phyloP scores from a whole-genome alignment of 1,140 invertebrate genomes.

The Hydropsyche tenuis region DNA sequence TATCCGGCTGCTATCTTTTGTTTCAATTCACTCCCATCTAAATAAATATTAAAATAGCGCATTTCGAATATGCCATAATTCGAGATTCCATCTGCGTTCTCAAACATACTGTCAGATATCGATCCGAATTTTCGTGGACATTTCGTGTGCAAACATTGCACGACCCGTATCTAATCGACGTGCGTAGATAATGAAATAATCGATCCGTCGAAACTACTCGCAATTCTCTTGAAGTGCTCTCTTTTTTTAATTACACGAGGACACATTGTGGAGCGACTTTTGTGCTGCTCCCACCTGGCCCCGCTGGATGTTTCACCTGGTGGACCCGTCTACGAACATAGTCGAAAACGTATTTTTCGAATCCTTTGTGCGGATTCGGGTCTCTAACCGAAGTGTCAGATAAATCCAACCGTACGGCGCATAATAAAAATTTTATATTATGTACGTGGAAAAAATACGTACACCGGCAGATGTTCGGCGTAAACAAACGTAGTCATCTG shows the following conservation, averaged over 20 bases:
- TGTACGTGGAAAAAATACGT: constrained; percentile 43
- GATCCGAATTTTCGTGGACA: not conserved
- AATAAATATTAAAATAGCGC: no score
- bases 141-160: not conserved
- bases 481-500: constrained; percentile 37
- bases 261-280: constrained; percentile 5
- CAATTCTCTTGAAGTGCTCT: no score
- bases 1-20: constrained; percentile 41
- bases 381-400: constrained; percentile 40
- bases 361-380: constrained; percentile 45
- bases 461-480: constrained; percentile 47
- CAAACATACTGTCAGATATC: not conserved
- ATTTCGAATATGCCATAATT: no score
- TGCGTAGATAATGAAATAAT: not conserved
- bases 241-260: constrained; percentile 11
- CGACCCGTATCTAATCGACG: not conserved
- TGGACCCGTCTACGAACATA: constrained; percentile 28
- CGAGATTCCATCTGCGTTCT: no score
- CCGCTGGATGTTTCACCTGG: constrained; percentile 36
- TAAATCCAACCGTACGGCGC: constrained; percentile 32
- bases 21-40: not conserved
- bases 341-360: constrained; percentile 34
- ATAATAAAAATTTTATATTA: constrained; percentile 44
- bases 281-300: constrained; percentile 34
- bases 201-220: no score